Conservation (phyloP, 92 coral and sea anemone species). For the Palythoa grandiflora region DNA sequence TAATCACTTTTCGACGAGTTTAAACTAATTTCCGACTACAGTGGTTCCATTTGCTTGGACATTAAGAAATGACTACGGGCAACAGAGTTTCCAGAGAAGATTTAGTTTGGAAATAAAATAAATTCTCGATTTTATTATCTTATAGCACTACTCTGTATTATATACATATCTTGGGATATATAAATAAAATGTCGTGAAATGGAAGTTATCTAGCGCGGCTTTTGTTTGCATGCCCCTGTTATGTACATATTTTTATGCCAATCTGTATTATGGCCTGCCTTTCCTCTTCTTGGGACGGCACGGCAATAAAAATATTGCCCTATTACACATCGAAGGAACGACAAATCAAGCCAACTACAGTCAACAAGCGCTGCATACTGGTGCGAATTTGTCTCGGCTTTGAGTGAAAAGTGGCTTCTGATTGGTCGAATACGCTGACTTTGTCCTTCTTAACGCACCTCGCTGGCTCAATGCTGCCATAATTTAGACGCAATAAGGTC, state of each 20-base stretch:
- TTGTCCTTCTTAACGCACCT: background rate
- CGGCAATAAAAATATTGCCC: too few relatives aligned
- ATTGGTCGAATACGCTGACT: background rate
- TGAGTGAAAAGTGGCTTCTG: background rate
- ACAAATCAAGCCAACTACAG: background rate
- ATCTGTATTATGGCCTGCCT: too few relatives aligned
- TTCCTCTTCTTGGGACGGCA: too few relatives aligned
- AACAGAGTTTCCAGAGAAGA: background rate
- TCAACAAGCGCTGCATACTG: background rate
- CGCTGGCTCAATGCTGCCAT: background rate
- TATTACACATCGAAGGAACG: background rate
- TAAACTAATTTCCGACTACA: background rate
- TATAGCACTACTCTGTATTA: background rate
- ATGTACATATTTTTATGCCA: background rate
- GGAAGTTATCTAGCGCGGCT: background rate
- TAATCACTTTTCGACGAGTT: background rate
- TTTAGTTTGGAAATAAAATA: background rate
- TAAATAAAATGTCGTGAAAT: constrained; percentile 30
- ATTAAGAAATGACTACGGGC: background rate
- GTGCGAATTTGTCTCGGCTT: background rate
- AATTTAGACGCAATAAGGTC: background rate
- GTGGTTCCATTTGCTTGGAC: background rate
- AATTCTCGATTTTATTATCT: background rate
- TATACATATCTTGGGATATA: constrained; percentile 6
- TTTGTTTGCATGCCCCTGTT: background rate